phyloP scores from a whole-genome alignment of 2,888 invertebrate genomes.

The Cantharis rufa region DNA sequence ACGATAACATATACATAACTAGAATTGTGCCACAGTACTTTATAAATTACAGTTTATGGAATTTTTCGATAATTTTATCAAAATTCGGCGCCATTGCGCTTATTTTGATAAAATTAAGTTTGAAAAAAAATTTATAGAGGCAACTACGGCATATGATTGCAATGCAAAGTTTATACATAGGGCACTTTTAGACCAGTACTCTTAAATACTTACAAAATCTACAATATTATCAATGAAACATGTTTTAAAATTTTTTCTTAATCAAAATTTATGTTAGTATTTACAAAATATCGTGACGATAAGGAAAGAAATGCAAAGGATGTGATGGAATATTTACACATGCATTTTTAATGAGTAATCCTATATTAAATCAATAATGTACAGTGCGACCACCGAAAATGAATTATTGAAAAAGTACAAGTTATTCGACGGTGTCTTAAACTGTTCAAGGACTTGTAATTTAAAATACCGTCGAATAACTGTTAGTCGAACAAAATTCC shows the following conservation, averaged over 20 bases:
- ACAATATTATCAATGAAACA: constrained; percentile 5
- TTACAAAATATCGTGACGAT: background rate
- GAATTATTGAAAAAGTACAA: too few species aligned
- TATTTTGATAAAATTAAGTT: background rate
- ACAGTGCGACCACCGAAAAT: too few species aligned
- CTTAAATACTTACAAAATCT: constrained; percentile 23
- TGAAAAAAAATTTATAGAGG: constrained; percentile 36
- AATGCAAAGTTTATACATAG: constrained; percentile 39
- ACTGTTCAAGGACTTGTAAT: too few species aligned
- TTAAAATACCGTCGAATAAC: too few species aligned
- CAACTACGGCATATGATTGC: constrained; percentile 48
- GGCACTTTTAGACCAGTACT: constrained; percentile 37
- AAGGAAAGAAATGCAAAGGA: background rate
- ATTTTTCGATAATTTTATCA: background rate
- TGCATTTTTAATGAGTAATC: background rate
- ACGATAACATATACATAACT: background rate
- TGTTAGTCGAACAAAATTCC: too few species aligned
- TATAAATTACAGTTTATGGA: background rate
- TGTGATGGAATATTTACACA: background rate
- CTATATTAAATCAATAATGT: background rate
- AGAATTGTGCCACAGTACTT: background rate
- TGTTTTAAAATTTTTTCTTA: constrained; percentile 9
- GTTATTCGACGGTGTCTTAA: too few species aligned
- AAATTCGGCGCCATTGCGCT: background rate
- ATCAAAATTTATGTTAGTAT: background rate